Percentiles rank a stretch among this genome's conserved stretches.
These are phyloP conservation scores for Cavia aperea DNA, from an alignment of 2,113 vertebrate genomes.

Conservation along the genomic window DNA sequence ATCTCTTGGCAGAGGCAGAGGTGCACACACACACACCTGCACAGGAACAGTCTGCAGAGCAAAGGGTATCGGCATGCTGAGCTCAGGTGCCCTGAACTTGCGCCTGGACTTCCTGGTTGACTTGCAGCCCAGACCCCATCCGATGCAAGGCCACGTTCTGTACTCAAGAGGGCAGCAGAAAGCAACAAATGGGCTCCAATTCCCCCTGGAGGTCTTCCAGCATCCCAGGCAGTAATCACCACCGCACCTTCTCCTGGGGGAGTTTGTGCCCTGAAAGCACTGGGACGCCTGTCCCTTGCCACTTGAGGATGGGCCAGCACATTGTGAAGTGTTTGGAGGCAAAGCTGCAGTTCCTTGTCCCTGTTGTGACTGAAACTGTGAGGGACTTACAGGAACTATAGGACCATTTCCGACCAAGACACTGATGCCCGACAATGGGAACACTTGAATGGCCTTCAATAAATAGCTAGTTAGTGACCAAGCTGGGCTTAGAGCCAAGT, in stretches of 20 bases:
- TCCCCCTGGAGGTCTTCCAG: no score
- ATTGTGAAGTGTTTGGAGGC: neutral
- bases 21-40: no score
- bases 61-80: no score
- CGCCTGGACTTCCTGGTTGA: accelerated
- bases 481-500: neutral
- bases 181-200: neutral
- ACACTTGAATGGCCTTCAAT: neutral
- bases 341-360: neutral
- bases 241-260: accelerated
- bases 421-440: neutral
- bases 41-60: no score
- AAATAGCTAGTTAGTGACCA: neutral
- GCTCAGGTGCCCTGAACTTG: accelerated
- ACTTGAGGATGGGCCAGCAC: neutral
- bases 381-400: neutral
- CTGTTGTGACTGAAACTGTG: neutral
- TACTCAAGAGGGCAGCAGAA: conserved; percentile 60
- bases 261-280: accelerated
- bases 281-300: neutral
- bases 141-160: neutral
- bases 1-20: neutral
- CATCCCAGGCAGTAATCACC: accelerated
- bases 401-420: neutral
- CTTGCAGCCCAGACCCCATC: accelerated